A percentile compares a stretch with the other conserved stretches of the same genome.
Evolutionary conservation across 1,140 invertebrate genomes (phyloP).

Genomic region (Cheumatopsyche charites): DNA sequence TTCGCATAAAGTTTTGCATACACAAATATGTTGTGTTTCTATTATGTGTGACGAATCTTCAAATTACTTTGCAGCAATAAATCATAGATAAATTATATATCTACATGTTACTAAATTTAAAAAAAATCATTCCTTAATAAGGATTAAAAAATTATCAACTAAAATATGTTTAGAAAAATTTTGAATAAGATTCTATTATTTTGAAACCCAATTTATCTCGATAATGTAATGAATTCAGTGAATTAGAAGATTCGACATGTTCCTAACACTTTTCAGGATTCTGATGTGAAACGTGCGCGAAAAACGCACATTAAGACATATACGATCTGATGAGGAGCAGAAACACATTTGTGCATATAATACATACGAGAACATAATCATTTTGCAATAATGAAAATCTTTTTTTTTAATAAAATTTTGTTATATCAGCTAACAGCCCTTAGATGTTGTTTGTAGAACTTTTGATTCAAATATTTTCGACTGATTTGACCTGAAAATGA

Average conservation of each 20-base stretch:
- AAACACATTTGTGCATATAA: slow-evolving; percentile 24
- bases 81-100: slow-evolving; percentile 22
- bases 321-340: background rate
- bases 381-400: slow-evolving; percentile 15
- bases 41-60: slow-evolving; percentile 26
- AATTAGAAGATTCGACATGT: background rate
- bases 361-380: slow-evolving; percentile 17
- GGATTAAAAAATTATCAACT: too few species aligned
- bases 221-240: too few species aligned
- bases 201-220: too few species aligned
- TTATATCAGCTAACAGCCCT: slow-evolving; percentile 16
- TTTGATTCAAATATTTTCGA: background rate
- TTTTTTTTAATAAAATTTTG: slow-evolving; percentile 15
- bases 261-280: background rate
- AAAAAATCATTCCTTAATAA: too few species aligned
- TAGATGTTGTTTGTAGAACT: slow-evolving; percentile 20
- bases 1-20: slow-evolving; percentile 3
- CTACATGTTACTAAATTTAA: slow-evolving; percentile 7
- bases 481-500: background rate
- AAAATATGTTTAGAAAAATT: too few species aligned
- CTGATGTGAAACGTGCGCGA: background rate
- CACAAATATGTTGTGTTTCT: slow-evolving; percentile 8
- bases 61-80: slow-evolving; percentile 36
- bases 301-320: background rate
- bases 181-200: too few species aligned